Base-by-base conservation (phyloP, 1,140 invertebrate species). In the Lanistes nyassanus region DNA sequence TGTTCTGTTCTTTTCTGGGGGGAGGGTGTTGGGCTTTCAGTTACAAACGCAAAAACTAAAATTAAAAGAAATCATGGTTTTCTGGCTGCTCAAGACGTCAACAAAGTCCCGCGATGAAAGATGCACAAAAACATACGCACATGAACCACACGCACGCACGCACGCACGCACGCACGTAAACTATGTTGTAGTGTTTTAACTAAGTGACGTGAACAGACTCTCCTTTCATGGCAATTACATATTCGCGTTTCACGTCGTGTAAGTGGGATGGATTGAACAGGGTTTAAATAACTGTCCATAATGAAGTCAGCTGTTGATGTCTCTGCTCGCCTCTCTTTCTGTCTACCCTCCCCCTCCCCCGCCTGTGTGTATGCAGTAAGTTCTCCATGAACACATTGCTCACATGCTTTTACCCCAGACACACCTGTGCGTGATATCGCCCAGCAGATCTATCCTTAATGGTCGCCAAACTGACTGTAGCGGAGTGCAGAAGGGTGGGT, bases 241-340 rank as follows among this genome's bases (percentile, higher is more conserved):
- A 66, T n/a, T 16, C 64, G 9, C 19, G 13, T 53, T 53, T 11
- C 51, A 13, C 13, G 23, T 53, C 13, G 23, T 53, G 13, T 53
- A 53, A 53, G 51, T 23, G 23, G 13, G 51, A 13, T 23, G 13
- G 13, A 13, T 53, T 53, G 51, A 23, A 13, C 51, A 13, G 13
- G 51, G 13, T 53, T 53, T 23, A 13, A 23, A 53, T 11, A 53
- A 13, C 23, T 53, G 51, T 53, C 51, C 13, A 53, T 53, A 23
- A 53, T 13, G 51, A 13, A 53, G 13, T 53, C 51, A 23, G 51
- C n/a, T n/a, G 19, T 9, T 62, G 9, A n/a, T 62, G 11, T 62
- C 13, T 62, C 58, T 62, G 11, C 34, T 31, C 34, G n/a, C 34
- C 58, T 62, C 58, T 62, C 58, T 62, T 31, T 62, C 58, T 62